Conservation (phyloP, 2,888 invertebrate species). For the Rhingia rostrata region DNA sequence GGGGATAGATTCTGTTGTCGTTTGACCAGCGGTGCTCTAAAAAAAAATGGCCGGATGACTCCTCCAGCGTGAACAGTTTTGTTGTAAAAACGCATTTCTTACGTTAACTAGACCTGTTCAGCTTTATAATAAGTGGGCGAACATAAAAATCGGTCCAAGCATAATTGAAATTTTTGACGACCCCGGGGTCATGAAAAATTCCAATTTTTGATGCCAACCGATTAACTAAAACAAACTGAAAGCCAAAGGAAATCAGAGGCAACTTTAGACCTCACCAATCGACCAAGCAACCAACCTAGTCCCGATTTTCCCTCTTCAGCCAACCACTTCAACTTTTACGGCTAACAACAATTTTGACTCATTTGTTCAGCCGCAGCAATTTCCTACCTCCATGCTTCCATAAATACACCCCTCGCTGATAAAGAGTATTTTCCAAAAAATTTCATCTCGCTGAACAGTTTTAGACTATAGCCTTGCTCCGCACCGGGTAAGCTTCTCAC, state of each 20-base stretch:
- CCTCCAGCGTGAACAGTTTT: no score
- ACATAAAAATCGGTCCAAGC: no score
- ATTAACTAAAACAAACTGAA: conserved; percentile 51
- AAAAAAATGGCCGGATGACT: no score
- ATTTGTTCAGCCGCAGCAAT: conserved; percentile 53
- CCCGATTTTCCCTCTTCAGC: not conserved
- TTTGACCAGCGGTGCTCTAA: no score
- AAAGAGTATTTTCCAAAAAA: conserved; percentile 67
- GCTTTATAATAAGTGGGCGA: no score
- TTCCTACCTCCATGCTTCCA: not conserved
- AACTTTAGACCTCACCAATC: conserved; percentile 25
- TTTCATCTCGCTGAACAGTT: conserved; percentile 67
- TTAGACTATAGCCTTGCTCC: conserved; percentile 21
- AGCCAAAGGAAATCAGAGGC: conserved; percentile 20
- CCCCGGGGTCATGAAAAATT: no score
- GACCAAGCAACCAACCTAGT: not conserved
- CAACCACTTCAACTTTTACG: conserved; percentile 48
- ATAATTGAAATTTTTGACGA: no score
- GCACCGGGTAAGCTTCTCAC: conserved; percentile 1
- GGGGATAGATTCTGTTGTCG: no score
- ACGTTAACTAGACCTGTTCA: no score
- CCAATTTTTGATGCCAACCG: no score
- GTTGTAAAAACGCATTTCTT: no score
- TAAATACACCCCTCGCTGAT: conserved; percentile 8
- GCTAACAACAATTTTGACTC: conserved; percentile 63